These are phyloP conservation scores for Laupala kohalensis DNA, from an alignment of 1,140 invertebrate species.

Conservation along the genomic window DNA sequence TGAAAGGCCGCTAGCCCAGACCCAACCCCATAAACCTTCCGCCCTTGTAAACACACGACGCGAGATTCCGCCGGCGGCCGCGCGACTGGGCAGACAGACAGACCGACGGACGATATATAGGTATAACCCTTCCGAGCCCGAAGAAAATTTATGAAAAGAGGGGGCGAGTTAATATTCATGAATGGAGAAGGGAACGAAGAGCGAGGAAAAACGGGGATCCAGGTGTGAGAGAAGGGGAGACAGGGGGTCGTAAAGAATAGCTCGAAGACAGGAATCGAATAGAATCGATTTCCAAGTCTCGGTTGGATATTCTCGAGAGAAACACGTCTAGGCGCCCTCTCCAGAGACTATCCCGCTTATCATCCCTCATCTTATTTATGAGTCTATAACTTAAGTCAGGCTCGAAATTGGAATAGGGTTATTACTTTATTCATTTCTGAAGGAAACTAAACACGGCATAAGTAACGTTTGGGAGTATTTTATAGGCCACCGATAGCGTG, in stretches of 20 bases:
- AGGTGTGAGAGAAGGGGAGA: background rate
- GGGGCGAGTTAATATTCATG: background rate
- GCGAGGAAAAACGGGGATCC: background rate
- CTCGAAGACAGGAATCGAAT: background rate
- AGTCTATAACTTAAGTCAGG: background rate
- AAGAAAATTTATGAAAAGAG: background rate
- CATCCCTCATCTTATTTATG: background rate
- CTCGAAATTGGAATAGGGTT: background rate
- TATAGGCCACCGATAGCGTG: background rate
- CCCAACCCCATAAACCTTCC: background rate
- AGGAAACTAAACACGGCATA: background rate
- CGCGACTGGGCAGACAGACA: background rate
- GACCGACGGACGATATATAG: too few relatives aligned
- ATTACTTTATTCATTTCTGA: background rate
- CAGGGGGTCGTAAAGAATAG: background rate
- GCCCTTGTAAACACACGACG: background rate
- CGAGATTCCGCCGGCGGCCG: background rate
- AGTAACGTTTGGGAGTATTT: background rate
- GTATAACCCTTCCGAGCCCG: background rate
- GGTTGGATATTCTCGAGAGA: background rate
- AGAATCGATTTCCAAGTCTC: too few relatives aligned
- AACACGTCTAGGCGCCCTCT: background rate
- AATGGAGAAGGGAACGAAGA: background rate
- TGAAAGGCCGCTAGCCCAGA: background rate
- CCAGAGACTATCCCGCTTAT: background rate